These are phyloP conservation scores for Gallinago undulata DNA, from an alignment of 2,113 vertebrate genomes.

Conservation along the genomic window DNA sequence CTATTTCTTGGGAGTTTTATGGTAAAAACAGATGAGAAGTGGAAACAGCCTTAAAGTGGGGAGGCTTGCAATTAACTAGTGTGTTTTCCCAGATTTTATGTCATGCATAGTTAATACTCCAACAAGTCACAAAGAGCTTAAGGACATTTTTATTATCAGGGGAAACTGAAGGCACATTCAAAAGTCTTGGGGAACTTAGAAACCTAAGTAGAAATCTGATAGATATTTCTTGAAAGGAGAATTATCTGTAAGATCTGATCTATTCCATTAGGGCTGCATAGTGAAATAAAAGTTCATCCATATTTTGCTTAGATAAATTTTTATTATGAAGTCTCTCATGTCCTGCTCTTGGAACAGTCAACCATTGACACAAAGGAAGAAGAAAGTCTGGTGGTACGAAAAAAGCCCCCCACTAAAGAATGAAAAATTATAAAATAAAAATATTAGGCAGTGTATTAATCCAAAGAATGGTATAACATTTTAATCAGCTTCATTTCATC, in stretches of 20 bases:
- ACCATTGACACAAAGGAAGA: neutral
- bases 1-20: neutral
- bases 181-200: neutral
- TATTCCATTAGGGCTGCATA: neutral
- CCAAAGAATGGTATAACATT: neutral
- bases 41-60: neutral
- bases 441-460: neutral
- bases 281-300: neutral
- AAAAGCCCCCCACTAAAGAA: neutral
- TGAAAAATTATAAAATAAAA: neutral
- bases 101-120: neutral
- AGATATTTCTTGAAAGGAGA: neutral
- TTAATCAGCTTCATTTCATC: neutral
- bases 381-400: neutral
- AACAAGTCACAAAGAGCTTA: neutral
- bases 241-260: neutral
- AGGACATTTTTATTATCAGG: neutral
- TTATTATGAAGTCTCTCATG: neutral
- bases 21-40: neutral
- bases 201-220: neutral
- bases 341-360: neutral
- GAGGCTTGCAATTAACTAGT: neutral
- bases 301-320: neutral
- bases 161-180: neutral
- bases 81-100: neutral